Conservation (phyloP, 2,797 vertebrate genomes). For the Gymnothorax reevesii region DNA sequence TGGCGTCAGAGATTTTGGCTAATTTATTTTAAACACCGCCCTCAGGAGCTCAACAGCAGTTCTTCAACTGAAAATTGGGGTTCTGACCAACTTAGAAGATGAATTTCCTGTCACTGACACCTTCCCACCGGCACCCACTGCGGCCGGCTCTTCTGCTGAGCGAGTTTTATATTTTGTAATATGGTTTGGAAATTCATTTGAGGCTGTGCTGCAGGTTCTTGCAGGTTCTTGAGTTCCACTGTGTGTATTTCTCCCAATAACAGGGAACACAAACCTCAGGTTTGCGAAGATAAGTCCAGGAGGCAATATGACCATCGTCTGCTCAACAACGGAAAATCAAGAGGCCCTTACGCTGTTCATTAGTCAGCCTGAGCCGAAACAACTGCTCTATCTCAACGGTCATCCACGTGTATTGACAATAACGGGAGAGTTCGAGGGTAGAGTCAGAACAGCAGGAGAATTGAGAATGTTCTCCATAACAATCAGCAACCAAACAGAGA, state of each 20-base stretch:
- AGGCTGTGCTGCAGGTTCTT: background rate
- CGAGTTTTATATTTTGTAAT: background rate
- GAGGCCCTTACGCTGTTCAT: background rate
- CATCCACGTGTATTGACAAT: background rate
- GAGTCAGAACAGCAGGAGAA: background rate
- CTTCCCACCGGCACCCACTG: background rate
- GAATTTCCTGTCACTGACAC: too few relatives aligned
- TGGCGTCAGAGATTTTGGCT: too few relatives aligned
- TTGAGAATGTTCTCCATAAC: background rate
- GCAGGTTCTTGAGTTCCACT: background rate
- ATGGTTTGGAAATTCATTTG: too few relatives aligned
- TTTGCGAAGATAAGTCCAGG: background rate
- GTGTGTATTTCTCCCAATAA: background rate
- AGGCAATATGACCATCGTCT: background rate
- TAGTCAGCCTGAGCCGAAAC: background rate
- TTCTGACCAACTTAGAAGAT: too few relatives aligned
- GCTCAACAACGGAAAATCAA: background rate
- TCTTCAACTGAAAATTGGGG: too few relatives aligned
- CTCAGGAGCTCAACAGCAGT: too few relatives aligned
- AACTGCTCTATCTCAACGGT: background rate
- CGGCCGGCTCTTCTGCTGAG: background rate
- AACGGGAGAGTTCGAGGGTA: background rate
- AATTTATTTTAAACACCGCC: too few relatives aligned
- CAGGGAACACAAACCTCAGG: background rate
- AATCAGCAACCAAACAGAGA: conserved; percentile 8